Conservation (phyloP, 2,797 vertebrate species). For the Danionella dracula region DNA sequence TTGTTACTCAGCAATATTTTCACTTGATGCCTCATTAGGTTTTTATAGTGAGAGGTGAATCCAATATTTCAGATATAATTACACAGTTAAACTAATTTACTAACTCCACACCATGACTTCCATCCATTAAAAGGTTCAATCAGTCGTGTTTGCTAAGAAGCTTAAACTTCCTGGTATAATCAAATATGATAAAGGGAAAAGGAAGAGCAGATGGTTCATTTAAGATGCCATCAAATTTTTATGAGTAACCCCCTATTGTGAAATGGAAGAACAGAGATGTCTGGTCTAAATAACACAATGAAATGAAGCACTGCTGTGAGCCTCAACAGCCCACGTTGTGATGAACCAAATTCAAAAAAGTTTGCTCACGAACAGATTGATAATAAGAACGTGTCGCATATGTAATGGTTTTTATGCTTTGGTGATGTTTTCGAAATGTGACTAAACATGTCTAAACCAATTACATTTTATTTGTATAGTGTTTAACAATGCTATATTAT, state of each 20-base stretch:
- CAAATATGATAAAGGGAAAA: conserved; percentile 17
- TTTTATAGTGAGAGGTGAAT: conserved; percentile 28
- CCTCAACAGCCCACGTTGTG: conserved; percentile 7
- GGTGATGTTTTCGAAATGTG: too few relatives aligned
- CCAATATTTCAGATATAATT: conserved; percentile 37
- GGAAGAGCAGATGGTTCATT: conserved; percentile 35
- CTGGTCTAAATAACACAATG: conserved; percentile 22
- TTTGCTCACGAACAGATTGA: background rate
- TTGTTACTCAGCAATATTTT: conserved; percentile 35
- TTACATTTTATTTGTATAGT: too few relatives aligned
- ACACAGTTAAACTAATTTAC: conserved; percentile 35
- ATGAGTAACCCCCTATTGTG: conserved; percentile 25
- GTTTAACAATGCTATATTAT: too few relatives aligned
- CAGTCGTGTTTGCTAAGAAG: conserved; percentile 30
- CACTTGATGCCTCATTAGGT: conserved; percentile 28
- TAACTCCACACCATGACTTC: conserved; percentile 24
- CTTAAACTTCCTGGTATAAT: conserved; percentile 31
- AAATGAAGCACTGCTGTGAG: conserved; percentile 18
- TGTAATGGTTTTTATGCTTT: background rate
- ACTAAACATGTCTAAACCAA: too few relatives aligned
- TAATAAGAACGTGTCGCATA: background rate
- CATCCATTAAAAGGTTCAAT: conserved; percentile 31
- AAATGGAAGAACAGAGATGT: conserved; percentile 20
- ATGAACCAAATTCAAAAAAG: background rate
- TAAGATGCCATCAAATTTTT: conserved; percentile 35